These are phyloP conservation scores for Yoshiicerus persimilis DNA, from an alignment of 1,140 invertebrate species.

Conservation along the genomic window DNA sequence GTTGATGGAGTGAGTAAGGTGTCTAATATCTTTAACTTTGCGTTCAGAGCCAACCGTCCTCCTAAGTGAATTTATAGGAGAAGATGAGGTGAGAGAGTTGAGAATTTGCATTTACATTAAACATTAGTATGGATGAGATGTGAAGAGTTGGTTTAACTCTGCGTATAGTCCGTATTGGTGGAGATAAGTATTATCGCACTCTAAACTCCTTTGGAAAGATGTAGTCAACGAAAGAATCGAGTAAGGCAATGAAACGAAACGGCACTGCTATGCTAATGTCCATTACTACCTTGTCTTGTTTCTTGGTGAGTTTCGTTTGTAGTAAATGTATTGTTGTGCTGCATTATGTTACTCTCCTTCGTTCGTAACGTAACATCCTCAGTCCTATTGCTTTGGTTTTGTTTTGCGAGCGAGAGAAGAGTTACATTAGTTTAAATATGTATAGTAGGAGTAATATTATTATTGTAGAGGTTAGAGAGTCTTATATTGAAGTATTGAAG, in stretches of 20 bases:
- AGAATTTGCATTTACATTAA: slow-evolving; percentile 18
- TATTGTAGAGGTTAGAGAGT: background rate
- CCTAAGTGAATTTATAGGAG: background rate
- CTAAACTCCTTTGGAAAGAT: background rate
- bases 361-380: background rate
- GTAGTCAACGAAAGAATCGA: background rate
- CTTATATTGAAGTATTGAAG: no score
- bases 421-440: background rate
- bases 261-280: background rate
- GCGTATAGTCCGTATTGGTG: background rate
- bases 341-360: background rate
- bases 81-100: slow-evolving; percentile 16
- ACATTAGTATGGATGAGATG: background rate
- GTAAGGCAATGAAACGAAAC: background rate
- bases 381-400: background rate
- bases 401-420: background rate
- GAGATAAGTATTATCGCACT: background rate
- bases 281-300: background rate
- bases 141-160: background rate
- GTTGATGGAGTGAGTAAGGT: slow-evolving; percentile 9
- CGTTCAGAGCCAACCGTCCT: background rate
- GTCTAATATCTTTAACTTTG: slow-evolving; percentile 11
- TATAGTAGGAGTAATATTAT: background rate
- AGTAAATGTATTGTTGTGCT: background rate
- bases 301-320: background rate